Evolutionary conservation across 1,140 invertebrate species (phyloP).

Genomic region (Nixonia krombeini): DNA sequence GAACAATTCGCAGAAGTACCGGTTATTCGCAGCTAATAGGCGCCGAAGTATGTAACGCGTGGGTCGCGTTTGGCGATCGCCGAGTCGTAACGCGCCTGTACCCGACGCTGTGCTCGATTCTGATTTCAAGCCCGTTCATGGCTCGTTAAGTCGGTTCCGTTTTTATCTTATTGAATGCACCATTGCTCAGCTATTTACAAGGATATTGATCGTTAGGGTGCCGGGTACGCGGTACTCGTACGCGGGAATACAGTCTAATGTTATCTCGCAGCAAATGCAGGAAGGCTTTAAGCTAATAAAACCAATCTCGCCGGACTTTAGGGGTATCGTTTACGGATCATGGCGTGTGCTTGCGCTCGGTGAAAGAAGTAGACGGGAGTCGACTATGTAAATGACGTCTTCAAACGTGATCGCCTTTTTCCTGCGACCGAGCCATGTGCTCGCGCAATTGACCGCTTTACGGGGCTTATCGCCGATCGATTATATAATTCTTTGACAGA

Average conservation of each 20-base stretch:
- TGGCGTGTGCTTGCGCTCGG: background rate
- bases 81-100: conserved; percentile 48
- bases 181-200: conserved; percentile 52
- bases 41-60: conserved; percentile 30
- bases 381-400: conserved; percentile 40
- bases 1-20: conserved; percentile 36
- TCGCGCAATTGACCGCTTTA: no score
- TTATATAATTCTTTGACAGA: no score
- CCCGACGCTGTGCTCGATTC: conserved; percentile 45
- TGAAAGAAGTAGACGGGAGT: conserved; percentile 31
- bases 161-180: conserved; percentile 59
- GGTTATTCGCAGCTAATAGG: conserved; percentile 39
- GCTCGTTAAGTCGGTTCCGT: conserved; percentile 53
- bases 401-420: conserved; percentile 32
- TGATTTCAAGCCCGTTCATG: conserved; percentile 57
- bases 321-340: conserved; percentile 29
- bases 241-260: conserved; percentile 33
- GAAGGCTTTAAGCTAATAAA: conserved; percentile 32
- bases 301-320: conserved; percentile 33
- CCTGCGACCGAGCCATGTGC: conserved; percentile 5
- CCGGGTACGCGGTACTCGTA: conserved; percentile 25
- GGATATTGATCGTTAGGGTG: conserved; percentile 48
- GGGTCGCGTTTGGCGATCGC: conserved; percentile 48
- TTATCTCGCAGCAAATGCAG: conserved; percentile 30
- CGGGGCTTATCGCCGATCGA: no score